A percentile compares a stretch with the other conserved stretches of the same genome.
phyloP scores from a whole-genome alignment of 2,797 vertebrate genomes.

The Phalanger gymnotis region DNA sequence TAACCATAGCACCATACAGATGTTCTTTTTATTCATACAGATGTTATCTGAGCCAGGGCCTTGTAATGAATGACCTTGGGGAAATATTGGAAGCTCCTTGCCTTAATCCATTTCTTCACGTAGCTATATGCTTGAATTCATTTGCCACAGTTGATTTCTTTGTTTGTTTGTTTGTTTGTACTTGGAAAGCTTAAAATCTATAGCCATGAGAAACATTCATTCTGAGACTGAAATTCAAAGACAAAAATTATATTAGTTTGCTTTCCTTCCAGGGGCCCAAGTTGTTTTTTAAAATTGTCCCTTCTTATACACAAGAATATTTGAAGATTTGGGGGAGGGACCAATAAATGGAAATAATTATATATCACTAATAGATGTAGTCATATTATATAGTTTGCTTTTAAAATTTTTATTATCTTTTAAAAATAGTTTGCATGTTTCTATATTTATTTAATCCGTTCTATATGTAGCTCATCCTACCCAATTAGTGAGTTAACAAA shows the following conservation, averaged over 20 bases:
- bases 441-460: neutral
- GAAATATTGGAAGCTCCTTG: slow-evolving; percentile 49
- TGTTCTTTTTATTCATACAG: neutral
- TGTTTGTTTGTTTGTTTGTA: slow-evolving; percentile 67
- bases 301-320: neutral
- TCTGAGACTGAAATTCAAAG: slow-evolving; percentile 52
- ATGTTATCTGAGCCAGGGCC: slow-evolving; percentile 52
- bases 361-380: neutral
- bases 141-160: slow-evolving; percentile 62
- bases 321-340: neutral
- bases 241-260: neutral
- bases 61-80: slow-evolving; percentile 55
- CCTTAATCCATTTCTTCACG: slow-evolving; percentile 77
- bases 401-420: neutral
- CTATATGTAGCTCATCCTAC: neutral
- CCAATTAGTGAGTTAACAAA: neutral
- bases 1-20: neutral
- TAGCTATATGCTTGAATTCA: slow-evolving; percentile 61
- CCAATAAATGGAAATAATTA: neutral
- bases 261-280: slow-evolving; percentile 27
- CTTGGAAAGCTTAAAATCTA: slow-evolving; percentile 65
- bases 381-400: neutral
- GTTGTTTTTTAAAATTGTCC: slow-evolving; percentile 33
- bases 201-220: slow-evolving; percentile 53
- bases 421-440: neutral